phyloP scores from a whole-genome alignment of 2,113 vertebrate genomes.

The Siniperca knerii region DNA sequence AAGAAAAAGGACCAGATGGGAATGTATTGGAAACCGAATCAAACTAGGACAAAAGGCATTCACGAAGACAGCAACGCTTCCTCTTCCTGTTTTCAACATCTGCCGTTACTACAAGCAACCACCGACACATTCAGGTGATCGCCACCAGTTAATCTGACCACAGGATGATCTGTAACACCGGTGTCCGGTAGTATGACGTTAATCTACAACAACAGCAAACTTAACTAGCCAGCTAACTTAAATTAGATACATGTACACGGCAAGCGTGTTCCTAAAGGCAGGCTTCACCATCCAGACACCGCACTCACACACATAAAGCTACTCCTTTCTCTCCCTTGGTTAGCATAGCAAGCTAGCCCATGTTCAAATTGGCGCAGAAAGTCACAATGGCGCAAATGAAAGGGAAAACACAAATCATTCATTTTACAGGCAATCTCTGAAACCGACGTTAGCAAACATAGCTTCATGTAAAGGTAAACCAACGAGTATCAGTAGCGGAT shows the following conservation, averaged over 20 bases:
- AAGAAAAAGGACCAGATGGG: background rate
- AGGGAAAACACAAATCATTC: conserved; percentile 42
- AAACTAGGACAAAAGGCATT: background rate
- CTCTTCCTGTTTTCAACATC: background rate
- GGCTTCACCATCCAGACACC: background rate
- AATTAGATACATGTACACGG: background rate
- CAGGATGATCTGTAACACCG: background rate
- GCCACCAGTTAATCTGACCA: background rate
- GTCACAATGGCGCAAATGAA: conserved; percentile 79
- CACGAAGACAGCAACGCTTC: background rate
- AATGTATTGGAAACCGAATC: background rate
- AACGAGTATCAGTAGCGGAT: rapidly evolving
- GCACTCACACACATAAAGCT: background rate
- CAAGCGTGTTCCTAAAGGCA: background rate
- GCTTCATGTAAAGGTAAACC: rapidly evolving
- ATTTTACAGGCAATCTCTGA: conserved; percentile 9
- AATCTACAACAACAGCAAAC: background rate
- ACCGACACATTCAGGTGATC: background rate
- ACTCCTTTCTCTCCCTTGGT: conserved; percentile 10
- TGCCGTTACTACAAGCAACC: background rate
- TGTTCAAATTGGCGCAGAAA: conserved; percentile 71
- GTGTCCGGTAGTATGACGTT: background rate
- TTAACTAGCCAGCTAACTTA: background rate
- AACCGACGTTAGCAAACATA: no score
- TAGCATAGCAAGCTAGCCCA: conserved; percentile 71